Evolutionary conservation across 2,797 vertebrate genomes (phyloP), one percentile per base, ranked within the genome.

Genomic region (Spinus olivaceus): DNA sequence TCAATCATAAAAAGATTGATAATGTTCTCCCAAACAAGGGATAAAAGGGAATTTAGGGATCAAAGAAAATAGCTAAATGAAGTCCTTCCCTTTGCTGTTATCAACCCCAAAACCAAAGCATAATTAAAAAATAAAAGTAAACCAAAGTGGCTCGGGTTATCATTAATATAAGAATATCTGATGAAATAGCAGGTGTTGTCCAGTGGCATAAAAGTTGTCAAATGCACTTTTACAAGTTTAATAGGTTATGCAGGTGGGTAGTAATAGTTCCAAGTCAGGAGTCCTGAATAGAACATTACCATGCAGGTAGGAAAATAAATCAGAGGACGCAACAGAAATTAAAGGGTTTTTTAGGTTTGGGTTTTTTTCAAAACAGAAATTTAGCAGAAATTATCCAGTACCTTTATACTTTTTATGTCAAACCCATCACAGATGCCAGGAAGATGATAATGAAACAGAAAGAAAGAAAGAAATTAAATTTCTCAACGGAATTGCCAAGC

Each of bases 21-120:
- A 84, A 63, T 20, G 2, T 83, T 78, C 60, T 83, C 18, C 13
- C 39, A 94, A 90, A 88, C 11, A 89, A 81, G 81, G 30, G 8
- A 89, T 77, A 92, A 89, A 90, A 83, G 23, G 13, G 13, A 85
- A 66, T 88, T 76, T 74, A 81, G 10, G 9, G 10, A 80, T 88
- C 46, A 90, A 94, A 95, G 20, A 53, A 80, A 88, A 82, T 33
- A 32, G 16, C 21, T 25, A 79, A 80, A 91, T 86, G 3, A 67
- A 83, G 17, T 81, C 22, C 4, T 65, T 77, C 6, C 1, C 44
- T 65, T 66, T 54, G 19, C 3, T 0, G 2, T 86, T 37, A 53
- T 57, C 12, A 13, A 3, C 6, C 4, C 3, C 6, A 33, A 51
- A 91, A n/a, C 2, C 0, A 81, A 54, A 67, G 1, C 27, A 28